phyloP scores from a whole-genome alignment of 1,140 invertebrate genomes.

The Heliconius hewitsoni region DNA sequence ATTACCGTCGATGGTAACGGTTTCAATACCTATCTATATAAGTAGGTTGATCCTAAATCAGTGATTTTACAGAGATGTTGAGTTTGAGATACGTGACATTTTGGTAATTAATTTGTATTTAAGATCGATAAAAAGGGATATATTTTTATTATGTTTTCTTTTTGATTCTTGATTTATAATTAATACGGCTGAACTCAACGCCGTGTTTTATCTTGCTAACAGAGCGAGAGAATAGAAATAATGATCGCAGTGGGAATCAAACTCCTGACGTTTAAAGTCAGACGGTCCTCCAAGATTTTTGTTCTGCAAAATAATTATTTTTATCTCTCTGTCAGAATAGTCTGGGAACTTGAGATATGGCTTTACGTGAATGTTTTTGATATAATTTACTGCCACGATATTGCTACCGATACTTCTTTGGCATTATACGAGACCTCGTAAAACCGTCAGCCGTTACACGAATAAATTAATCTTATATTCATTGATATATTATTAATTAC shows the following conservation, averaged over 20 bases:
- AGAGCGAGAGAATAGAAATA: background rate
- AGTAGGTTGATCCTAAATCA: background rate
- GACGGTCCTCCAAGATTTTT: background rate
- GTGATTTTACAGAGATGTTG: background rate
- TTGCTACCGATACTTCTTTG: slow-evolving; percentile 21
- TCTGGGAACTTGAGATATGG: background rate
- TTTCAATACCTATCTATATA: background rate
- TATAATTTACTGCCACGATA: slow-evolving; percentile 12
- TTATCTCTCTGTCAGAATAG: slow-evolving; percentile 5
- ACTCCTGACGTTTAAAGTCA: background rate
- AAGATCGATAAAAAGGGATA: no score
- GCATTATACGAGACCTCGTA: slow-evolving; percentile 27
- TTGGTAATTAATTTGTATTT: background rate
- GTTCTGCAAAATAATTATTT: slow-evolving; percentile 2
- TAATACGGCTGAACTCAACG: background rate
- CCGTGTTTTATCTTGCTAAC: background rate
- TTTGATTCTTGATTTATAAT: no score
- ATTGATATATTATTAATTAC: slow-evolving; percentile 30
- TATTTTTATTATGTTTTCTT: no score
- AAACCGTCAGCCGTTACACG: slow-evolving; percentile 20
- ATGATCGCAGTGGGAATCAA: background rate
- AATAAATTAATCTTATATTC: slow-evolving; percentile 31
- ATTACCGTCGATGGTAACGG: background rate
- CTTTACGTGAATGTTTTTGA: slow-evolving; percentile 1
- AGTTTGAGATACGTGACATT: background rate